Conservation (phyloP, 1,140 invertebrate species). For the Drosophila virilis region DNA sequence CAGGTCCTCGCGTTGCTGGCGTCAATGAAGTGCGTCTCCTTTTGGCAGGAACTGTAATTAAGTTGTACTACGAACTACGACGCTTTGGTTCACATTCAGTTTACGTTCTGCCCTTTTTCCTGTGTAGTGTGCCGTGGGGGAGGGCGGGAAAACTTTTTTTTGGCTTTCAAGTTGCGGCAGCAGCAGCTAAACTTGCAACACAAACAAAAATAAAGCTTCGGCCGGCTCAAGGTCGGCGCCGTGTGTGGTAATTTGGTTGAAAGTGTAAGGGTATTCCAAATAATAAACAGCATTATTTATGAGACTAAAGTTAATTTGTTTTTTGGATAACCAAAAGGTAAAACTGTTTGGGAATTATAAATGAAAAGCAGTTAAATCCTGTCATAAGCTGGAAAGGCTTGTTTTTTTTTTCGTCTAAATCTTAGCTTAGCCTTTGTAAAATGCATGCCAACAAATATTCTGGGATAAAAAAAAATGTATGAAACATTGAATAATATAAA, state of each 20-base stretch:
- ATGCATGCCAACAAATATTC: too few relatives aligned
- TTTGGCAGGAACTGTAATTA: conserved; percentile 73
- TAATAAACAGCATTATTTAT: conserved; percentile 1
- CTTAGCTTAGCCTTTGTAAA: too few relatives aligned
- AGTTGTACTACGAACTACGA: conserved; percentile 78
- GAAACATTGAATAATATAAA: too few relatives aligned
- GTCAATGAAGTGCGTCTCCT: conserved; percentile 34
- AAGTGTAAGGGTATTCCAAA: conserved; percentile 7
- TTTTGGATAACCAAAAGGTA: background rate
- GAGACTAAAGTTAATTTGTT: background rate
- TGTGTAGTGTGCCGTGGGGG: conserved; percentile 3
- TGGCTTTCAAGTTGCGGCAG: conserved; percentile 22
- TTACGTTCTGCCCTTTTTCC: conserved; percentile 31
- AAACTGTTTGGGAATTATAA: background rate
- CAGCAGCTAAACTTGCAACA: conserved; percentile 33
- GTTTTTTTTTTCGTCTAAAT: too few relatives aligned
- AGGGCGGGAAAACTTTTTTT: conserved; percentile 26
- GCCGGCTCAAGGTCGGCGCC: conserved; percentile 54
- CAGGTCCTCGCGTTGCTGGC: conserved; percentile 10
- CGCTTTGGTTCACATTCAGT: conserved; percentile 41
- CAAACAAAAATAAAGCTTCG: conserved; percentile 33
- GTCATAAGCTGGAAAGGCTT: too few relatives aligned
- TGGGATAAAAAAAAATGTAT: too few relatives aligned
- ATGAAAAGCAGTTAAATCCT: background rate
- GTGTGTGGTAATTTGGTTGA: conserved; percentile 12